Evolutionary conservation across 2,797 vertebrate genomes (phyloP).

Genomic region (Anas acuta): DNA sequence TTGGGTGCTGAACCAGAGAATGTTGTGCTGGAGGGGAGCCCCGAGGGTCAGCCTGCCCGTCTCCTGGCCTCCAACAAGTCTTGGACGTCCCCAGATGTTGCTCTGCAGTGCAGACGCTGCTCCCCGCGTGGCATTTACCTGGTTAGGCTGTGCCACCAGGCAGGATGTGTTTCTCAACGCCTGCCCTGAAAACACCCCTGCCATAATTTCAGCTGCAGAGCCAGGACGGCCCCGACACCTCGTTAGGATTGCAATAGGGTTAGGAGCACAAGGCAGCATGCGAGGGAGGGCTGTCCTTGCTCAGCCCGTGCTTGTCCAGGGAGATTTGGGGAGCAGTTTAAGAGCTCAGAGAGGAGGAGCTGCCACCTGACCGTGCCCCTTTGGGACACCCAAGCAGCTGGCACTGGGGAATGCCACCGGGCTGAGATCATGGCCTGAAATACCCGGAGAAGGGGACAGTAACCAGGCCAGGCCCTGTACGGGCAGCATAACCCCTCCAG

Average conservation of each 20-base stretch:
- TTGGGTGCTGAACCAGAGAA: neutral
- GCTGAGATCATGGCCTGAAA: neutral
- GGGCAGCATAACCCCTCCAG: neutral
- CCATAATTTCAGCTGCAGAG: neutral
- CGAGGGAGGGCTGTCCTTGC: neutral
- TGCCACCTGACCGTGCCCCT: fast-evolving
- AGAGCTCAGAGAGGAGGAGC: neutral
- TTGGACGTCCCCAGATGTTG: neutral
- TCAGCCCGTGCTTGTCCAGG: neutral
- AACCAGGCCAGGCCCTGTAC: neutral
- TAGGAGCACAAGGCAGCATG: neutral
- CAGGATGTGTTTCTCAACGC: neutral
- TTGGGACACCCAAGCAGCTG: fast-evolving
- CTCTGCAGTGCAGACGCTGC: neutral
- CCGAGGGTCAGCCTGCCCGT: neutral
- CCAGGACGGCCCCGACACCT: neutral
- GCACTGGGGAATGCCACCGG: neutral
- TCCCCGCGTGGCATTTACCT: fast-evolving
- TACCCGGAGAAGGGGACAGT: neutral
- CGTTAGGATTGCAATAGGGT: neutral
- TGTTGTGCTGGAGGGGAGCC: neutral
- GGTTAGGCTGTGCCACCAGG: neutral
- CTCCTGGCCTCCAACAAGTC: neutral
- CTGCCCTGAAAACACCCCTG: neutral
- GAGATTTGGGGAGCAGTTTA: neutral